phyloP scores from a whole-genome alignment of 2,113 vertebrate species.

The Triplophysa rosa region DNA sequence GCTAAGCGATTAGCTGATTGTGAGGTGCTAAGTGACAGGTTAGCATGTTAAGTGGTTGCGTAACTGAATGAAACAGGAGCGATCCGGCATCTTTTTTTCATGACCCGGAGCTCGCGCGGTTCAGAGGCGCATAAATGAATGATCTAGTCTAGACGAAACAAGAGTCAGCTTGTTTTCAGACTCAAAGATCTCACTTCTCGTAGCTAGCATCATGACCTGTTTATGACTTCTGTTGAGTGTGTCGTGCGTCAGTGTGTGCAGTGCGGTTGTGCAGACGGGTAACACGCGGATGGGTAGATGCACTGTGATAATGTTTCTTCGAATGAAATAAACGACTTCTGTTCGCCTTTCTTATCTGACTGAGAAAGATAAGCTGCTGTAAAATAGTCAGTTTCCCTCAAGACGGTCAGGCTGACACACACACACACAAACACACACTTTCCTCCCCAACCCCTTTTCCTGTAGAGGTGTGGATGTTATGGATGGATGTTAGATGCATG shows the following conservation, averaged over 20 bases:
- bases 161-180: slow-evolving; percentile 41
- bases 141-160: slow-evolving; percentile 39
- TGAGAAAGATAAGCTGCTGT: slow-evolving; percentile 34
- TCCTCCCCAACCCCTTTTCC: slow-evolving; percentile 28
- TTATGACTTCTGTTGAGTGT: slow-evolving; percentile 29
- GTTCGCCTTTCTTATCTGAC: slow-evolving; percentile 27
- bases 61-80: slow-evolving; percentile 26
- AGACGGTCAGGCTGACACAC: slow-evolving; percentile 15
- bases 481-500: slow-evolving; percentile 37
- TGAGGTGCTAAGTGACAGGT: slow-evolving; percentile 22
- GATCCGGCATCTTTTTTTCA: slow-evolving; percentile 30
- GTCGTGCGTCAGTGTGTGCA: slow-evolving; percentile 6
- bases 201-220: slow-evolving; percentile 13
- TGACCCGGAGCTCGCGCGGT: slow-evolving; percentile 18
- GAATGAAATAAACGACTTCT: slow-evolving; percentile 29
- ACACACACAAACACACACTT: background rate
- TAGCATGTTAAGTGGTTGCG: slow-evolving; percentile 8
- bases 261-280: slow-evolving; percentile 10
- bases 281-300: slow-evolving; percentile 29
- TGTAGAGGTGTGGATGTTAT: slow-evolving; percentile 43
- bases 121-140: slow-evolving; percentile 33
- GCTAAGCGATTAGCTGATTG: slow-evolving; percentile 17
- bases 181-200: slow-evolving; percentile 5
- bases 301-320: slow-evolving; percentile 4
- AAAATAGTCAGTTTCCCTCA: slow-evolving; percentile 39